Evolutionary conservation across 2,888 invertebrate species (phyloP).

Genomic region (Watsonalla binaria): DNA sequence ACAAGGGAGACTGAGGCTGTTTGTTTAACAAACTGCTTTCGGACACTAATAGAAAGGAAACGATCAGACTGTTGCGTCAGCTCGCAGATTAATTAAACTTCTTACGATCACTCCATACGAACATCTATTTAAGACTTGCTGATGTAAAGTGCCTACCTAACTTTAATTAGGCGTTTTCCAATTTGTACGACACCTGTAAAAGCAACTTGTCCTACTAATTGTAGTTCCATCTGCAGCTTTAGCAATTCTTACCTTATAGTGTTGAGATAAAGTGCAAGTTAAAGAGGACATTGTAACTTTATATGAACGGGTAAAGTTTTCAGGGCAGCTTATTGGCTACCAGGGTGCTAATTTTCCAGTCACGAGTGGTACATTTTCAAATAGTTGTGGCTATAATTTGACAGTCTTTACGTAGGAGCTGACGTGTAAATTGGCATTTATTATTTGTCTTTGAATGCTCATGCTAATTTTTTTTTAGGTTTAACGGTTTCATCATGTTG

Average conservation of each 20-base stretch:
- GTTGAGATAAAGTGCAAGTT: slow-evolving; percentile 39
- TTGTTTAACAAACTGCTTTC: slow-evolving; percentile 64
- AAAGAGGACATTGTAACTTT: slow-evolving; percentile 26
- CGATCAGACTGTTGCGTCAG: slow-evolving; percentile 58
- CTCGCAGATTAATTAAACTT: slow-evolving; percentile 69
- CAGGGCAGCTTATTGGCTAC: slow-evolving; percentile 56
- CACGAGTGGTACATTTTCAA: slow-evolving; percentile 72
- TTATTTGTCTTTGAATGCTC: slow-evolving; percentile 66
- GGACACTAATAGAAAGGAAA: slow-evolving; percentile 63
- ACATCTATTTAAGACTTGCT: slow-evolving; percentile 57
- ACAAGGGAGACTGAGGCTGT: slow-evolving; percentile 45
- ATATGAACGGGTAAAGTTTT: slow-evolving; percentile 54
- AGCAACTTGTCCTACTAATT: slow-evolving; percentile 62
- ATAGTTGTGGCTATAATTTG: slow-evolving; percentile 67
- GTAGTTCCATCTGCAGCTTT: slow-evolving; percentile 30
- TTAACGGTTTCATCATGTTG: slow-evolving; percentile 71
- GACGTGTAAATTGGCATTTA: slow-evolving; percentile 67
- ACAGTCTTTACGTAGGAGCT: slow-evolving; percentile 63
- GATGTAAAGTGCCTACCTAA: slow-evolving; percentile 48
- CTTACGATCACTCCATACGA: slow-evolving; percentile 51
- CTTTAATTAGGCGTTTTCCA: slow-evolving; percentile 74
- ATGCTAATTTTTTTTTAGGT: slow-evolving; percentile 70
- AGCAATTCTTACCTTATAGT: slow-evolving; percentile 44
- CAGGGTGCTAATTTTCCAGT: slow-evolving; percentile 61
- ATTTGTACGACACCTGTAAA: slow-evolving; percentile 67